Base-by-base conservation (phyloP, 2,797 vertebrate species). In the Merluccius polli region DNA sequence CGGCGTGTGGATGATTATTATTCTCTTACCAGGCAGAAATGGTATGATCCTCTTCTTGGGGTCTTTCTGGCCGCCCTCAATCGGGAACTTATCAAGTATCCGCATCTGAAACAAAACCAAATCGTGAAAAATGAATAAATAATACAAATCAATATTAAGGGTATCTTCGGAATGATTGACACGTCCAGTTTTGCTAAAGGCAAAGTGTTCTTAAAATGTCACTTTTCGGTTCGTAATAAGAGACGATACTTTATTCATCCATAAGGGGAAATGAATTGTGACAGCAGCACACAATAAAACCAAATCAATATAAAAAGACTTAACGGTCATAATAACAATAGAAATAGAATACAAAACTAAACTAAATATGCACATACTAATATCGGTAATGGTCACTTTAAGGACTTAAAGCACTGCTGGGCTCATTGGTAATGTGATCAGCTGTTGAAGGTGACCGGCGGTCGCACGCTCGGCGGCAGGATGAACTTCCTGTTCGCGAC, bases 1-100 rank as follows among this genome's bases (percentile, higher is more conserved):
- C 4, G 48, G 18, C n/a, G 16, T 15, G 48, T n/a, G 3, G n/a
- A n/a, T 6, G 18, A 24, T 65, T 27, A 13, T 12, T 65, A 27
- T 35, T 36, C 63, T 12, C 75, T 80, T 27, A 68, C 87, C 97
- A 95, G 97, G 97, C 78, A 98, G 92, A 90, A 98, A 98, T 38
- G 97, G 96, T 83, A 98, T 98, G 80, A 97, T 97, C 90, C 97
- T 95, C 90, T 97, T 96, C 88, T 97, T 98, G 68, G 97, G 97
- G 87, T 98, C 96, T 86, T 97, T 98, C 87, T 98, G 96, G 72
- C 97, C 97, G 86, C 95, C 97, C 83, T 98, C 96, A n/a, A 97
- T 95, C 48, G 97, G 97, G 79, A 98, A 98, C 88, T 98, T 95
- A 92, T 98, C 97, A 72, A 98, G 93, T 87, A 98, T 95, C 88